Conservation (phyloP, 2,113 vertebrate species). For the Myxocyprinus asiaticus region DNA sequence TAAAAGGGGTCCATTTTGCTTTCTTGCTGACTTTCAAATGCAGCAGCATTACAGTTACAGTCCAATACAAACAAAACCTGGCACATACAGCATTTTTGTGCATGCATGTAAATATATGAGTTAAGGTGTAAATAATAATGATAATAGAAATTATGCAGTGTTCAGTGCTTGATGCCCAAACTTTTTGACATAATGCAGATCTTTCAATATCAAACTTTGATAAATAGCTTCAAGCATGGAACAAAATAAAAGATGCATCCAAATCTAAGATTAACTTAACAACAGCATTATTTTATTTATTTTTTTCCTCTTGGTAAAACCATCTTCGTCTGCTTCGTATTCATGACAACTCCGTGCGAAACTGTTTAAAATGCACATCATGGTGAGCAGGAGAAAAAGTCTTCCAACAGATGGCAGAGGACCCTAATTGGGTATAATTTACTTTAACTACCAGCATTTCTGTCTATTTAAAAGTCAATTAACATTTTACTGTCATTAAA, state of each 20-base stretch:
- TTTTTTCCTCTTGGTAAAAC: not conserved
- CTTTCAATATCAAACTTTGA: not conserved
- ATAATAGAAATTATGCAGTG: too few species aligned
- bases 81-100: not conserved
- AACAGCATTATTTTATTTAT: not conserved
- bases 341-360: conserved; percentile 4
- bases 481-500: conserved; percentile 55
- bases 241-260: not conserved
- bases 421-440: conserved; percentile 58
- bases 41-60: not conserved
- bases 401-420: conserved; percentile 57
- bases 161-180: too few species aligned
- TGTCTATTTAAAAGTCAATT: conserved; percentile 61
- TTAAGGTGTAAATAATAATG: too few species aligned
- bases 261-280: conserved; percentile 2
- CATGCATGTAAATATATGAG: not conserved
- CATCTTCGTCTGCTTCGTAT: conserved; percentile 8
- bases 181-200: not conserved
- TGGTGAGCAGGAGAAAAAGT: conserved; percentile 33
- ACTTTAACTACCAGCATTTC: conserved; percentile 59
- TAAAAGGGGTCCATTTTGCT: too few species aligned
- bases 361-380: conserved; percentile 55
- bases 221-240: not conserved
- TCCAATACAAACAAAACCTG: not conserved
- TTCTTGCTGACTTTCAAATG: not conserved